Conservation (phyloP, 2,797 vertebrate genomes). For the Champsocephalus gunnari region DNA sequence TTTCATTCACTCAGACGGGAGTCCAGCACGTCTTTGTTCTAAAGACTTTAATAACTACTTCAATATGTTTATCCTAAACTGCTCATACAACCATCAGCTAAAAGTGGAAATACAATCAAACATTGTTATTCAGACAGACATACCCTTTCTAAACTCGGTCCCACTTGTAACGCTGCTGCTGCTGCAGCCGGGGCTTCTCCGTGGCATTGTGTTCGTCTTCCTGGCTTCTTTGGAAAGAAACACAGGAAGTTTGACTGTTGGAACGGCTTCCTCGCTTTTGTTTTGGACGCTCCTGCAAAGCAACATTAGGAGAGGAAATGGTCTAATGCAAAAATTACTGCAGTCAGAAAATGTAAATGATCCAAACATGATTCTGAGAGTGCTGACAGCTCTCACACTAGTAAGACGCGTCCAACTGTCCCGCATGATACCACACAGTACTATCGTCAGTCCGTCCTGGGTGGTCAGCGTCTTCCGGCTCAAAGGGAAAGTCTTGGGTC, state of each 20-base stretch:
- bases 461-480: background rate
- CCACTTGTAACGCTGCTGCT: background rate
- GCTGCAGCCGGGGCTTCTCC: background rate
- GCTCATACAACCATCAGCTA: background rate
- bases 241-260: slow-evolving; percentile 12
- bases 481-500: background rate
- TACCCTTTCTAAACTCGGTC: background rate
- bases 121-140: no score
- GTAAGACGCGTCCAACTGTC: background rate
- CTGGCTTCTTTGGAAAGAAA: slow-evolving; percentile 5
- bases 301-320: background rate
- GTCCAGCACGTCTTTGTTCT: background rate
- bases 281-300: background rate
- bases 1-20: background rate
- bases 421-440: background rate
- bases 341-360: background rate
- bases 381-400: background rate
- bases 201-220: slow-evolving; percentile 1
- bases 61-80: background rate
- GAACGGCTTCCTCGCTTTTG: background rate
- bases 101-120: background rate
- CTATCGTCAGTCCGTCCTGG: background rate
- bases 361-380: background rate
- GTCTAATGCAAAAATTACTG: background rate
- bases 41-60: background rate